These are phyloP conservation scores for Rhabdomys dilectus DNA, from an alignment of 2,113 vertebrate genomes.

Conservation along the genomic window DNA sequence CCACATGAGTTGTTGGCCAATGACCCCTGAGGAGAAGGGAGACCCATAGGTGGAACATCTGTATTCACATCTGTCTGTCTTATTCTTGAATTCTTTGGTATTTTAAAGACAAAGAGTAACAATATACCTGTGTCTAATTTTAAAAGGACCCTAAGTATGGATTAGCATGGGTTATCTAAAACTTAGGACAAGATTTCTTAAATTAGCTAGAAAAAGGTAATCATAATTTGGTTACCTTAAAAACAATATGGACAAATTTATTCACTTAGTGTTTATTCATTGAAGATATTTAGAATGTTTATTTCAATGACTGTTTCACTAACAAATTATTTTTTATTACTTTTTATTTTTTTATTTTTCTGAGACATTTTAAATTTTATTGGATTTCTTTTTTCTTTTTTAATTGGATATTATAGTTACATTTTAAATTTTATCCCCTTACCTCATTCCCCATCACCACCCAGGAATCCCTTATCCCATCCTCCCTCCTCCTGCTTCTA, in stretches of 20 bases:
- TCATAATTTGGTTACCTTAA: slow-evolving; percentile 11
- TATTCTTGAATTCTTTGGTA: slow-evolving; percentile 14
- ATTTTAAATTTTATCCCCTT: no score
- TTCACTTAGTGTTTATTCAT: slow-evolving; percentile 32
- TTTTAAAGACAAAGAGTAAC: neutral
- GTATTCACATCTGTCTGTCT: neutral
- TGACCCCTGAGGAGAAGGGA: no score
- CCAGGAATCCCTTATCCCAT: no score
- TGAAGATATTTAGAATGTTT: slow-evolving; percentile 22
- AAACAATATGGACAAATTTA: neutral
- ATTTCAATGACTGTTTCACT: neutral
- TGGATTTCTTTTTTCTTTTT: no score
- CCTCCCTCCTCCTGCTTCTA: no score
- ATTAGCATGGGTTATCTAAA: neutral
- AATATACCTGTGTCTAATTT: neutral
- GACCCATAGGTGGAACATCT: neutral
- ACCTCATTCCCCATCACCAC: no score
- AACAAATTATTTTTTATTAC: slow-evolving; percentile 43
- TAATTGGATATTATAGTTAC: no score
- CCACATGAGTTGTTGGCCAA: no score
- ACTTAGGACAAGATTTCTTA: neutral
- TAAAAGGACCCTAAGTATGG: neutral
- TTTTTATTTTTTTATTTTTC: no score
- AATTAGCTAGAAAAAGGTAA: neutral
- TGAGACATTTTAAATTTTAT: no score